Base-by-base conservation (phyloP, 2,797 vertebrate genomes). In the Pseudomugil gertrudae region DNA sequence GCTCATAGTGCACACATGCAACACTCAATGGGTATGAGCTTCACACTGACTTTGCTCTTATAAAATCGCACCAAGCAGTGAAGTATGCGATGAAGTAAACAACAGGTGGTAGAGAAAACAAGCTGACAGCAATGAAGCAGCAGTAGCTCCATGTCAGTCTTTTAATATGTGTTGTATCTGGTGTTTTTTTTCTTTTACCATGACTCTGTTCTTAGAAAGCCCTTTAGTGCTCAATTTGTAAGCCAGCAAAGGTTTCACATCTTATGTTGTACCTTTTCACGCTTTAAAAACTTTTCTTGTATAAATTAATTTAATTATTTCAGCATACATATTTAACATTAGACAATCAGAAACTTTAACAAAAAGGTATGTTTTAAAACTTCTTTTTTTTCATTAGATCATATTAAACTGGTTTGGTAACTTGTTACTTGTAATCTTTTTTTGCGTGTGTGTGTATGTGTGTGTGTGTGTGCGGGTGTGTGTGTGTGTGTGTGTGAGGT, bases 51-150 rank as follows among this genome's bases (percentile, higher is more conserved):
- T 66, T 45, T 32, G 65, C 43, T 17, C 38, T 45, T 52, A 5
- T 21, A 23, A 63, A 77, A 77, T 26, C 35, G 13, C 30, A 50
- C 13, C 13, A 17, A 59, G n/a, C 35, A 26, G 30, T 21, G 56
- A 59, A 60, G 58, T 43, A 4, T 30, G 50, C 61, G 64, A 56
- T 61, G 33, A 80, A 80, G 66, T 33, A 36, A 62, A 59, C 72
- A 51, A 53, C 74, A 71, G 66, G 72, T 72, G 64, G 73, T 35
- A 6, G 29, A 66, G 52, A 60, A 63, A 65, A 62, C 54, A 26
- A 48, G 59, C 24, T 33, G 52, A 57, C 36, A 47, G 36, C 58
- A 71, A 48, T 24, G 55, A 61, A 50, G 50, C 66, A 13, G 32
- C 72, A 63, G 50, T 29, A 53, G 17, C 54, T n/a, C 7, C 6